These are phyloP conservation scores for Poecilia gillii DNA, from an alignment of 2,797 vertebrate genomes.

Conservation along the genomic window DNA sequence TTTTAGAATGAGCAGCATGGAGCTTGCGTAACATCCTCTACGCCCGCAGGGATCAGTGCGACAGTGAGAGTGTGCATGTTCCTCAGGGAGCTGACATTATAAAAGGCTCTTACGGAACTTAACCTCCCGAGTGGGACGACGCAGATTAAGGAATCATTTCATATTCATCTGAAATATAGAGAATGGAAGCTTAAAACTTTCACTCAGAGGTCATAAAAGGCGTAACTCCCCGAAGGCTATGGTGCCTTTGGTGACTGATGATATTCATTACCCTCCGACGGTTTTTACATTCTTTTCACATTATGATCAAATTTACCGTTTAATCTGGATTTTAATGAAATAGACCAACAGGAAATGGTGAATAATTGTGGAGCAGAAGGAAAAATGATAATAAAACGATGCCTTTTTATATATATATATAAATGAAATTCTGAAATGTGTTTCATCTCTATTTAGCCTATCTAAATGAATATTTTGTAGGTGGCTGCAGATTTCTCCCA, in stretches of 20 bases:
- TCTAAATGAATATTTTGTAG: too few relatives aligned
- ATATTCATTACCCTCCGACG: background rate
- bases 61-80: slow-evolving; percentile 20
- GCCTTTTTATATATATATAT: too few relatives aligned
- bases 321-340: background rate
- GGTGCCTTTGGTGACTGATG: slow-evolving; percentile 33
- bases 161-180: slow-evolving; percentile 51
- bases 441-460: background rate
- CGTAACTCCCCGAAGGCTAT: slow-evolving; percentile 29
- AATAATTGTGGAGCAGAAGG: background rate
- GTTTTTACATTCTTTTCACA: background rate
- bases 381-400: background rate
- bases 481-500: background rate
- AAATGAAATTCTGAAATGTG: background rate
- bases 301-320: background rate
- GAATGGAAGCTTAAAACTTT: slow-evolving; percentile 46
- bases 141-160: slow-evolving; percentile 50
- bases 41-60: slow-evolving; percentile 49
- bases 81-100: slow-evolving; percentile 64
- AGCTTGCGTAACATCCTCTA: slow-evolving; percentile 28
- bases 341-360: background rate
- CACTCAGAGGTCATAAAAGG: slow-evolving; percentile 59
- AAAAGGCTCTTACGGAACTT: slow-evolving; percentile 59
- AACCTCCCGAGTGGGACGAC: slow-evolving; percentile 49
- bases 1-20: slow-evolving; percentile 34